Conservation (phyloP, 1,140 invertebrate genomes). For the Drosophila repletoides region DNA sequence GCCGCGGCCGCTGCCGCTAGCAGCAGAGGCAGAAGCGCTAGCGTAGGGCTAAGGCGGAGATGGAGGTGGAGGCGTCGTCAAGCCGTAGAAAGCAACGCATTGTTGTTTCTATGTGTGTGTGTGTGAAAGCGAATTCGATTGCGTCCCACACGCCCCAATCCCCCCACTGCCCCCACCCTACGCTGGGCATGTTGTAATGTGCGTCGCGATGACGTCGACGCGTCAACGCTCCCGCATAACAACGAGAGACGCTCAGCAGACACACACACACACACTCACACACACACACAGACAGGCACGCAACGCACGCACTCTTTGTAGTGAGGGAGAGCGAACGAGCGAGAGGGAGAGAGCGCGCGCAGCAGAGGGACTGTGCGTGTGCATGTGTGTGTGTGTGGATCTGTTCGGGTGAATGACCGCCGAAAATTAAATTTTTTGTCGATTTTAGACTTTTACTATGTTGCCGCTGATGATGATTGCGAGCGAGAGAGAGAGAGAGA, state of each 20-base stretch:
- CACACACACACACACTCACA: not conserved
- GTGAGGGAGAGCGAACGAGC: not conserved
- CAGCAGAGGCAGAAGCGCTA: not conserved
- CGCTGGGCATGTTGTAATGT: slow-evolving; percentile 38
- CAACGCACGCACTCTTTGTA: slow-evolving; percentile 24
- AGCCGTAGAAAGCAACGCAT: slow-evolving; percentile 44
- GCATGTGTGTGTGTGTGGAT: slow-evolving; percentile 25
- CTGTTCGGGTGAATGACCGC: slow-evolving; percentile 80
- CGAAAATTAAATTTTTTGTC: slow-evolving; percentile 82
- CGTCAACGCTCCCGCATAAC: slow-evolving; percentile 48
- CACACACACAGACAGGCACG: slow-evolving; percentile 9
- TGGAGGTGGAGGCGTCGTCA: slow-evolving; percentile 12
- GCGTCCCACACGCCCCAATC: not conserved
- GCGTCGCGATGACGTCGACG: slow-evolving; percentile 47
- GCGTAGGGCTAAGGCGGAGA: not conserved
- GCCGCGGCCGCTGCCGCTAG: not conserved
- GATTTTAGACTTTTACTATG: slow-evolving; percentile 82
- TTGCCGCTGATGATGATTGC: slow-evolving; percentile 69
- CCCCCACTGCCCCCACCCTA: not conserved
- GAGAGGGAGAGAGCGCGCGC: not conserved
- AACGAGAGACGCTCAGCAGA: slow-evolving; percentile 11
- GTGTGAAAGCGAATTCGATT: slow-evolving; percentile 49
- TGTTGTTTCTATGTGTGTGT: slow-evolving; percentile 22
- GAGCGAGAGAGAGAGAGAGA: not conserved
- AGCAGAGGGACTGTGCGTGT: slow-evolving; percentile 10